Conservation (phyloP, 2,797 vertebrate species). For the Caiman crocodilus region DNA sequence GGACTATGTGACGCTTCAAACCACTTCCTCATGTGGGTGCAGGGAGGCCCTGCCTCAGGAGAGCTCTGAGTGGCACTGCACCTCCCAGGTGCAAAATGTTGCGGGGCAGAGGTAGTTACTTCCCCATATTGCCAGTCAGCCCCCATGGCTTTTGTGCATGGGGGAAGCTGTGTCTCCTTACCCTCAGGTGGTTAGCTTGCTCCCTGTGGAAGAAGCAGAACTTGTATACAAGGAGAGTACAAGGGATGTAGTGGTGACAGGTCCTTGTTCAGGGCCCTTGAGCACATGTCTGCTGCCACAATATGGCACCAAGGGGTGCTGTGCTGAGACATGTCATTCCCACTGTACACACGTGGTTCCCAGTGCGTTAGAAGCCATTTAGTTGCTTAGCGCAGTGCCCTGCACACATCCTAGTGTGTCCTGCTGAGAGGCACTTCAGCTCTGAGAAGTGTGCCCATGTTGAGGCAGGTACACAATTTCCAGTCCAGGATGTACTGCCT, state of each 20-base stretch:
- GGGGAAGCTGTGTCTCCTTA: neutral
- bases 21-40: neutral
- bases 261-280: neutral
- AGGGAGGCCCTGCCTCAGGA: neutral
- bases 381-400: no score
- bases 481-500: no score
- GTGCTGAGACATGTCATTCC: no score
- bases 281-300: no score
- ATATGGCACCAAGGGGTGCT: no score
- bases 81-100: neutral
- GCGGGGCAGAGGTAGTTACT: rapidly evolving
- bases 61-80: neutral
- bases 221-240: neutral
- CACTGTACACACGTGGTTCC: no score
- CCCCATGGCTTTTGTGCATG: neutral
- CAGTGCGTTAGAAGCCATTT: no score
- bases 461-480: no score
- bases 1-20: neutral
- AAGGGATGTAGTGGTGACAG: neutral
- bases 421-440: no score
- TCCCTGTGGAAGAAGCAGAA: neutral
- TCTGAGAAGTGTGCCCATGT: no score
- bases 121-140: neutral
- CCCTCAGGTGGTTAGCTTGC: no score
- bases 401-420: no score